These are phyloP conservation scores for Melipona beecheii DNA, from an alignment of 2,888 invertebrate species.

Conservation along the genomic window DNA sequence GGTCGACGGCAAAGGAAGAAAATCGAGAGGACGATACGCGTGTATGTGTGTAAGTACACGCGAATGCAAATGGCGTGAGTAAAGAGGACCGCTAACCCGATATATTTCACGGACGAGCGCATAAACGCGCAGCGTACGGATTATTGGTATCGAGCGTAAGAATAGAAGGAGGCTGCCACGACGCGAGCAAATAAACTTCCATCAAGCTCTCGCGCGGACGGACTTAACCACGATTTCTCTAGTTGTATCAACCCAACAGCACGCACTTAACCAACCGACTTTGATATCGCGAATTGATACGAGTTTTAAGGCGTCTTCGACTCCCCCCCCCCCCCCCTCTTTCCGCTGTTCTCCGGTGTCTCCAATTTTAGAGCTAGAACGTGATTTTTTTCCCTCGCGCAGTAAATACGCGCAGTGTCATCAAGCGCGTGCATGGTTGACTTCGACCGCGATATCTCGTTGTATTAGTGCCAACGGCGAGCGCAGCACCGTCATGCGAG, in stretches of 20 bases:
- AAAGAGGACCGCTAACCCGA: slow-evolving; percentile 29
- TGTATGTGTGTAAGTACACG: not conserved
- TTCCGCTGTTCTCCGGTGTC: not conserved
- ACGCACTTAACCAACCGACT: slow-evolving; percentile 29
- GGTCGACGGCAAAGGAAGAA: slow-evolving; percentile 13
- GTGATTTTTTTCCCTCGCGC: not conserved
- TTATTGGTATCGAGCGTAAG: slow-evolving; percentile 64
- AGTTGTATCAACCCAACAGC: slow-evolving; percentile 55
- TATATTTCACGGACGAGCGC: slow-evolving; percentile 42
- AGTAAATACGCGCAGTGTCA: slow-evolving; percentile 39
- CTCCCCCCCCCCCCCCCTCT: no score
- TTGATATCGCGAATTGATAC: slow-evolving; percentile 55
- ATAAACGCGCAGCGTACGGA: slow-evolving; percentile 49
- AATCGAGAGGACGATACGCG: slow-evolving; percentile 29
- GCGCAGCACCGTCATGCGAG: slow-evolving; percentile 58
- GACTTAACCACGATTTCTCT: slow-evolving; percentile 52
- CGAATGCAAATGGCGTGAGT: slow-evolving; percentile 64
- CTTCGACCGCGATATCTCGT: slow-evolving; percentile 66
- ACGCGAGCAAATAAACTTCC: slow-evolving; percentile 63
- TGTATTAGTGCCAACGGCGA: slow-evolving; percentile 71
- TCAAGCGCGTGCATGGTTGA: slow-evolving; percentile 46
- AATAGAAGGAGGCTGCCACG: slow-evolving; percentile 62
- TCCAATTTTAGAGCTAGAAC: slow-evolving; percentile 30
- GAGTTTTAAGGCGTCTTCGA: slow-evolving; percentile 42
- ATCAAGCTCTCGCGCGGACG: slow-evolving; percentile 36